Conservation (phyloP, 37 sponge, comb jelly and placozoan genomes). For the Halisarca cf. caerulea region DNA sequence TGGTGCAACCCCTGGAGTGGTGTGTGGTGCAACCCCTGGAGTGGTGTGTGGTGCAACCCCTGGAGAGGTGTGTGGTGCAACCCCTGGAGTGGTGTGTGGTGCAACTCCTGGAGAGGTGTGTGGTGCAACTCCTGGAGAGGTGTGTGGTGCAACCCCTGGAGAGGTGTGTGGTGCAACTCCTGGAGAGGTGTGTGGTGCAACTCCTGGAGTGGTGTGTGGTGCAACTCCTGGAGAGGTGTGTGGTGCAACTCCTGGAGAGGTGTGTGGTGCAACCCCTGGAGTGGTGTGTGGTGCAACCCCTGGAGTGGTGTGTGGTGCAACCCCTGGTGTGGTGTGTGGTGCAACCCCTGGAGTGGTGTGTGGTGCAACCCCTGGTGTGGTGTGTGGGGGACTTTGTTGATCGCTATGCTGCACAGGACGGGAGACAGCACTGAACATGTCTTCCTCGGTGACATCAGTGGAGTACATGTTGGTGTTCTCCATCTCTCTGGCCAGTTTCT, state of each 20-base stretch:
- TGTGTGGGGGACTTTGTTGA: background rate
- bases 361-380: background rate
- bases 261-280: background rate
- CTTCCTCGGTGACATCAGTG: background rate
- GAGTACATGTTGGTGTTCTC: background rate
- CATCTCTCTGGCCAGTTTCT: slow-evolving; percentile 56
- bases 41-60: too few relatives aligned
- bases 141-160: too few relatives aligned
- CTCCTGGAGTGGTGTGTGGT: too few relatives aligned
- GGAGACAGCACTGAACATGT: slow-evolving; percentile 10
- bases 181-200: background rate
- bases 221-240: background rate
- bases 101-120: background rate
- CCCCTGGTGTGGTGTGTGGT: background rate
- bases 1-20: too few relatives aligned
- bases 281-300: background rate
- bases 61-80: too few relatives aligned
- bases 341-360: background rate
- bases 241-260: background rate
- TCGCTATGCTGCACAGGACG: background rate
- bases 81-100: background rate
- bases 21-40: too few relatives aligned
- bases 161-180: too few relatives aligned
- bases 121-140: too few relatives aligned
- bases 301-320: background rate